Percentiles rank a stretch among this genome's conserved stretches.
phyloP scores from a whole-genome alignment of 1,140 invertebrate genomes.

The Drosophila lowei region DNA sequence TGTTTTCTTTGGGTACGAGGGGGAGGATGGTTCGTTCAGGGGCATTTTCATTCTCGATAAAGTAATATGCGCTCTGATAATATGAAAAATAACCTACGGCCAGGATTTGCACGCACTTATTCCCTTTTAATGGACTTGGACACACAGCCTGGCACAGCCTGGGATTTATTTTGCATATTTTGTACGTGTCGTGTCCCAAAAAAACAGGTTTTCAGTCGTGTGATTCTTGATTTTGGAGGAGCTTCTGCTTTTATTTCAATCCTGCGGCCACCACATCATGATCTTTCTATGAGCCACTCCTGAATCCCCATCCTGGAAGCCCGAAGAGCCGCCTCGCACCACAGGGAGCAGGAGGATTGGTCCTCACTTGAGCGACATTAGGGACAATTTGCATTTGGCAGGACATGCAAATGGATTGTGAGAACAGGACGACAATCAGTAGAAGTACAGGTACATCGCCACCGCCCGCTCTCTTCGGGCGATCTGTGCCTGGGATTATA shows the following conservation, averaged over 20 bases:
- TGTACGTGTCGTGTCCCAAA: constrained; percentile 25
- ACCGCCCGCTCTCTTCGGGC: neutral
- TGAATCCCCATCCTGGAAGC: neutral
- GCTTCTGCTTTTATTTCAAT: too few relatives aligned
- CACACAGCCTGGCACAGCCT: constrained; percentile 3
- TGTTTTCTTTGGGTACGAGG: constrained; percentile 65
- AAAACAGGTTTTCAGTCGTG: constrained; percentile 17
- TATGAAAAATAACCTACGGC: constrained; percentile 74
- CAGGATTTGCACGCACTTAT: constrained; percentile 80
- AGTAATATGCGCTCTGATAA: constrained; percentile 79
- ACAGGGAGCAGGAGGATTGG: constrained; percentile 24
- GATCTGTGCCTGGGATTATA: constrained; percentile 53
- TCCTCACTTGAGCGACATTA: constrained; percentile 49
- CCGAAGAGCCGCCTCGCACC: constrained; percentile 17
- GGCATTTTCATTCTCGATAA: constrained; percentile 69
- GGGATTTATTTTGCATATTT: constrained; percentile 27
- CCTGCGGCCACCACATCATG: too few relatives aligned
- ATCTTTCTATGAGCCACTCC: neutral
- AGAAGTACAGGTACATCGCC: neutral
- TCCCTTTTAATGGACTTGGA: constrained; percentile 78
- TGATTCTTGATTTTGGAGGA: neutral
- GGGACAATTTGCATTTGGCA: constrained; percentile 69
- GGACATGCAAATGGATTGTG: constrained; percentile 57
- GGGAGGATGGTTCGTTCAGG: neutral
- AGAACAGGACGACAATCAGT: constrained; percentile 35